These are phyloP conservation scores for Lepeophtheirus nordmannii DNA, from an alignment of 2,888 invertebrate genomes.

Conservation along the genomic window DNA sequence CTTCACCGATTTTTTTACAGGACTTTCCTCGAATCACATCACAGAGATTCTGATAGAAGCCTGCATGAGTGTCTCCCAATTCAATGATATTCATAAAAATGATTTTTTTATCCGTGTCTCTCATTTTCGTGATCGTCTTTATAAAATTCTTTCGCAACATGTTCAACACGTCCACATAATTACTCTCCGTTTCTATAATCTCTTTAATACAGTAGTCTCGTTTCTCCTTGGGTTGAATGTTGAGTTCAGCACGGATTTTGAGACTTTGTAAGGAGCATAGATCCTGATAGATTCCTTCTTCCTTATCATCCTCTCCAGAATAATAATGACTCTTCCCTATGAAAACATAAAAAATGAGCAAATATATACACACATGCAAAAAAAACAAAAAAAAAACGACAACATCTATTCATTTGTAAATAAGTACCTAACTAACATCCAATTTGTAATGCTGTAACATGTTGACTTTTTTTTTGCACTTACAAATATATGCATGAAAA, in stretches of 20 bases:
- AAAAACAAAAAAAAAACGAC: too few species aligned
- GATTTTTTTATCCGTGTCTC: constrained; percentile 53
- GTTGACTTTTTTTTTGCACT: too few species aligned
- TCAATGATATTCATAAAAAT: constrained; percentile 81
- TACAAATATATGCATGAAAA: too few species aligned
- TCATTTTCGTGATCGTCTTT: constrained; percentile 50
- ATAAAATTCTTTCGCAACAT: constrained; percentile 67
- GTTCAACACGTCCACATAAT: constrained; percentile 81
- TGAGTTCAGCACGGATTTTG: neutral
- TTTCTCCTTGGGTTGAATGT: constrained; percentile 47
- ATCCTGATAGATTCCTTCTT: constrained; percentile 88
- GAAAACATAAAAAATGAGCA: neutral
- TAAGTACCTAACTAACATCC: too few species aligned
- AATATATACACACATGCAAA: neutral
- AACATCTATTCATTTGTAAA: neutral
- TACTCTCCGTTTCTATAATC: constrained; percentile 86
- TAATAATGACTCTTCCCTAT: neutral
- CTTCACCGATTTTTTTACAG: constrained; percentile 48
- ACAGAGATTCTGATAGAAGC: constrained; percentile 61
- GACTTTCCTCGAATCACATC: constrained; percentile 45
- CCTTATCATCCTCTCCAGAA: constrained; percentile 32
- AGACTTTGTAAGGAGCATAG: constrained; percentile 47
- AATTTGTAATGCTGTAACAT: too few species aligned
- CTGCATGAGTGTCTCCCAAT: constrained; percentile 65
- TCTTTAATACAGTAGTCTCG: constrained; percentile 84